phyloP scores from a whole-genome alignment of 1,140 invertebrate genomes.

The Drosophila gunungcola region DNA sequence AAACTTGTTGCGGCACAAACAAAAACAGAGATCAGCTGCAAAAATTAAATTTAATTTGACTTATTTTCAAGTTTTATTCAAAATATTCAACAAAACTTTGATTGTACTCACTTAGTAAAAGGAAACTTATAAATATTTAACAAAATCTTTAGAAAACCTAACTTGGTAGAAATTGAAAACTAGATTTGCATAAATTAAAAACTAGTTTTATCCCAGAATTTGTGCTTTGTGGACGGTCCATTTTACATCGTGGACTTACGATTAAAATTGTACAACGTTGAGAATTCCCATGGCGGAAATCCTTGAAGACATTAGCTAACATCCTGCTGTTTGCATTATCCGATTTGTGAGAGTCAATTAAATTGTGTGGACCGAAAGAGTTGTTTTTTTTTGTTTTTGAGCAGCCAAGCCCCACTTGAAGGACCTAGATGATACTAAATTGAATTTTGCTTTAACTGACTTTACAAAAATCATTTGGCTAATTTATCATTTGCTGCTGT shows the following conservation, averaged over 20 bases:
- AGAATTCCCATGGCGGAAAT: slow-evolving; percentile 1
- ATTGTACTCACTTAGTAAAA: too few relatives aligned
- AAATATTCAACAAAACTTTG: too few relatives aligned
- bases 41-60: not conserved
- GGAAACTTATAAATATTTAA: too few relatives aligned
- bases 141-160: too few relatives aligned
- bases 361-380: slow-evolving; percentile 69
- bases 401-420: slow-evolving; percentile 5
- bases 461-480: slow-evolving; percentile 85
- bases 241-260: slow-evolving; percentile 20
- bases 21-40: not conserved
- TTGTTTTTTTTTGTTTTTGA: slow-evolving; percentile 22
- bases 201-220: not conserved
- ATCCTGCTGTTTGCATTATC: slow-evolving; percentile 53
- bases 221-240: slow-evolving; percentile 3
- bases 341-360: slow-evolving; percentile 81
- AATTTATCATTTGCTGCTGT: slow-evolving; percentile 82
- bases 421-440: slow-evolving; percentile 34
- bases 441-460: slow-evolving; percentile 81
- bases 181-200: not conserved
- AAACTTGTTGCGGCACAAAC: too few relatives aligned
- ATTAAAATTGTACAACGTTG: slow-evolving; percentile 29
- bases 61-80: too few relatives aligned
- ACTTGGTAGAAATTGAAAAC: too few relatives aligned
- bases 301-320: slow-evolving; percentile 45